Evolutionary conservation across 2,888 invertebrate genomes (phyloP), one percentile per base, ranked within the genome.

Genomic region (Pardosa pseudoannulata): DNA sequence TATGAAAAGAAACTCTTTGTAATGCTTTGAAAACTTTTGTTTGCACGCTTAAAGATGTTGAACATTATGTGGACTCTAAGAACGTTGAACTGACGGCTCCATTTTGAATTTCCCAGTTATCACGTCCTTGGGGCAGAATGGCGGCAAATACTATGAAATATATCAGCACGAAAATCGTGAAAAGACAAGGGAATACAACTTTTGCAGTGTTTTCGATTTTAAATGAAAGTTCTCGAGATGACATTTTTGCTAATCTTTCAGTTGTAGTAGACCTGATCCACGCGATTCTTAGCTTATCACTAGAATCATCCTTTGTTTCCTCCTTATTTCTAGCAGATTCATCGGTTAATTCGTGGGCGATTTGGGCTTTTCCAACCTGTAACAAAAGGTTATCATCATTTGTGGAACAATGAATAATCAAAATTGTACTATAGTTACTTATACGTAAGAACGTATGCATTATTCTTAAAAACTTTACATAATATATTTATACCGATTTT

Each of bases 141-240:
- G 74, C 79, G n/a, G 89, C 89, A 82, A 87, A 89, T 31, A 81
- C 82, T 91, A 96, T 96, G 93, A 97, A 97, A 94, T 97, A 97
- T 93, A 96, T 97, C 92, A 96, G 95, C 91, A 97, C 95, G 93
- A 97, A 97, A 92, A 97, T 95, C 91, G 96, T 95, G 93, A 96
- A 97, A 91, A 97, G 96, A 90, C 96, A 95, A 90, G 97, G 97
- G 93, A 97, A 97, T 90, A 96, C 96, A 92, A 97, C 96, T 92
- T 97, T 94, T 88, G 97, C 96, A 91, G 97, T 96, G 90, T 97
- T 97, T 93, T 97, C 97, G 92, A 97, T 97, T 87, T 97, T 97
- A 93, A 97, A 97, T 90, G 97, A 97, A 91, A 97, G 80, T 72
- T 88, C 97, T 28, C 62, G 50, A 1, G 82, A 62, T 36, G 82